Conservation (phyloP, 2,113 vertebrate species). For the Mormyrus iriodes region DNA sequence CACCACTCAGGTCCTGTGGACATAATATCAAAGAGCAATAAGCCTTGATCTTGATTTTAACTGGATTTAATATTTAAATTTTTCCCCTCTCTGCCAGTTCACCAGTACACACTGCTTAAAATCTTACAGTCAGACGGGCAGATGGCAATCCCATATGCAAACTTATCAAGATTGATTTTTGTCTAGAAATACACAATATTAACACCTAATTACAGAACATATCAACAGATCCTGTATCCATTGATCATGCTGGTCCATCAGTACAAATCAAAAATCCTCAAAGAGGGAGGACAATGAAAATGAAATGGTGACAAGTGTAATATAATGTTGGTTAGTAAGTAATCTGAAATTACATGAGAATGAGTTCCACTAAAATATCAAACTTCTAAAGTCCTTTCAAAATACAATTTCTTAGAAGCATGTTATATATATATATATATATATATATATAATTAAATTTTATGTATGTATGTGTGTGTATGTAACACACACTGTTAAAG, state of each 20-base stretch:
- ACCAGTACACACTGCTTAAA: not conserved
- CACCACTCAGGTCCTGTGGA: not conserved
- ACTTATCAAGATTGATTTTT: not conserved
- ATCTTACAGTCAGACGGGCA: not conserved
- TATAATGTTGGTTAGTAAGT: not conserved
- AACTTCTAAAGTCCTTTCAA: not conserved
- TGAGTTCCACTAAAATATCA: not conserved
- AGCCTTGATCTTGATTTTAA: not conserved
- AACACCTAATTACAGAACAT: not conserved
- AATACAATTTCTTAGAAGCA: not conserved
- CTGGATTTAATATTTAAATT: not conserved
- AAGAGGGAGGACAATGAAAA: not conserved
- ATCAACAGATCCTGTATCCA: not conserved
- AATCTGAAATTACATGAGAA: not conserved
- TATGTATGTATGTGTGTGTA: not conserved
- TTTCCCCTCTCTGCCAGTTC: not conserved
- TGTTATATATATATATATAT: not conserved
- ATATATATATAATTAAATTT: too few species aligned
- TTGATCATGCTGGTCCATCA: not conserved
- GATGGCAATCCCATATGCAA: not conserved
- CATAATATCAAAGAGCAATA: not conserved
- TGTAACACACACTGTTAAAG: not conserved
- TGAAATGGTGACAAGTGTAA: not conserved
- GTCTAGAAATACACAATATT: not conserved
- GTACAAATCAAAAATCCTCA: not conserved